Percentiles rank a stretch among this genome's conserved stretches.
Conservation (phyloP, 37 sponge, comb jelly and placozoan genomes). For the Diacarnus erythraeanus region DNA sequence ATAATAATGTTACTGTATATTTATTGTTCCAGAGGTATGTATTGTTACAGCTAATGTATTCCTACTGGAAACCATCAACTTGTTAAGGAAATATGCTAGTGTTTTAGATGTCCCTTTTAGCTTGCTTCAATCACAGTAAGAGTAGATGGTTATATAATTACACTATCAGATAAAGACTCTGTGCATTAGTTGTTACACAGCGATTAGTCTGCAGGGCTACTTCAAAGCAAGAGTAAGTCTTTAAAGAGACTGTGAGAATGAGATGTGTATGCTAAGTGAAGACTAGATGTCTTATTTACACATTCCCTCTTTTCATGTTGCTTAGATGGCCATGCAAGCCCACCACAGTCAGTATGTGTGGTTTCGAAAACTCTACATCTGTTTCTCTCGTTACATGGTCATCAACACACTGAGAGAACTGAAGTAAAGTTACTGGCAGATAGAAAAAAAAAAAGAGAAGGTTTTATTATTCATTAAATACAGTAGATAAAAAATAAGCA, state of each 20-base stretch:
- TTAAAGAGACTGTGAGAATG: too few relatives aligned
- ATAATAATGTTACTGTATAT: too few relatives aligned
- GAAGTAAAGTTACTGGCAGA: background rate
- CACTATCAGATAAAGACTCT: background rate
- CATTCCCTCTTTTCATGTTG: background rate
- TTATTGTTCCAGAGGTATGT: background rate
- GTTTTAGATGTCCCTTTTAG: constrained; percentile 38
- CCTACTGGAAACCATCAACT: constrained; percentile 33
- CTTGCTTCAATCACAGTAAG: constrained; percentile 4
- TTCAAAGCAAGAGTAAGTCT: constrained; percentile 23
- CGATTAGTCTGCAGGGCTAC: constrained; percentile 1
- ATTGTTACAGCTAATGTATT: constrained; percentile 20
- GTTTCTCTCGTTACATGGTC: constrained; percentile 84
- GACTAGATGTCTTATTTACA: background rate
- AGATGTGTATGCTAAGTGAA: too few relatives aligned
- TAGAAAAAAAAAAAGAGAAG: too few relatives aligned
- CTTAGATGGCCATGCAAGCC: constrained; percentile 38
- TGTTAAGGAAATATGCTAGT: constrained; percentile 50
- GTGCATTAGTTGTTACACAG: constrained; percentile 8
- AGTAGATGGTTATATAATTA: too few relatives aligned
- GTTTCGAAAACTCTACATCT: constrained; percentile 82
- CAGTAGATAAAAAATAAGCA: background rate
- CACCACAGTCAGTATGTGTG: constrained; percentile 79
- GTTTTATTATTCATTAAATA: too few relatives aligned
- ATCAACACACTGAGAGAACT: constrained; percentile 64